Evolutionary conservation across 2,113 vertebrate species (phyloP).

Genomic region (Ploceus nigricollis): DNA sequence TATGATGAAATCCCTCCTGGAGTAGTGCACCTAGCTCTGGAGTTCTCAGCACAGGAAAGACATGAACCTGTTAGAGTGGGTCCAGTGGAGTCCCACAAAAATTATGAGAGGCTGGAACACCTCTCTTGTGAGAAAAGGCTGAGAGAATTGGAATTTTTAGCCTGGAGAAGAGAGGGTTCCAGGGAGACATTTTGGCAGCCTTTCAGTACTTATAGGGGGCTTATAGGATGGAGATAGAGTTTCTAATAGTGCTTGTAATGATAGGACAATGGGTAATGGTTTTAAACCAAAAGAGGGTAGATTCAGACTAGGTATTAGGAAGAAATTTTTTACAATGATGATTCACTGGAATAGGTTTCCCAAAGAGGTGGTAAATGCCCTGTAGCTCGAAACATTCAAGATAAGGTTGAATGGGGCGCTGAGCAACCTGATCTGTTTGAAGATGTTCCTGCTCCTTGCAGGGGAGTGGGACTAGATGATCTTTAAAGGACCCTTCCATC

Average conservation of each 20-base stretch:
- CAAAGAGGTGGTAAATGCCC: neutral
- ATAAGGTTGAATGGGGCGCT: neutral
- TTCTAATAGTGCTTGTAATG: neutral
- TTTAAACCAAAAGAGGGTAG: neutral
- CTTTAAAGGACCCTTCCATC: neutral
- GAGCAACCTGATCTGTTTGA: neutral
- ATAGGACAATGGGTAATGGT: neutral
- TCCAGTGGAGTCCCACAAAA: neutral
- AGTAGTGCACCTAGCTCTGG: neutral
- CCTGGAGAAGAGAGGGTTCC: neutral
- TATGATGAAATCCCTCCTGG: neutral
- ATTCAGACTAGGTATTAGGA: neutral
- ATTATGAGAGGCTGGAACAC: neutral
- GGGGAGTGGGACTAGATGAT: neutral
- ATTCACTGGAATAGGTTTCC: neutral
- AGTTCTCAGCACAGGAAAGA: neutral
- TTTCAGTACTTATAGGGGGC: neutral
- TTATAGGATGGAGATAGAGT: neutral
- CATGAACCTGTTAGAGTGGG: accelerated
- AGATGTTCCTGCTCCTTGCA: neutral
- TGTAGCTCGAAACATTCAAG: neutral
- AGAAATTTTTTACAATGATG: neutral
- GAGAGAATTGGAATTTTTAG: neutral
- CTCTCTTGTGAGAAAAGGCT: neutral
- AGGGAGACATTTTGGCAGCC: accelerated